Base-by-base conservation (phyloP, 2,888 invertebrate genomes). In the Zygogramma bicolorata region DNA sequence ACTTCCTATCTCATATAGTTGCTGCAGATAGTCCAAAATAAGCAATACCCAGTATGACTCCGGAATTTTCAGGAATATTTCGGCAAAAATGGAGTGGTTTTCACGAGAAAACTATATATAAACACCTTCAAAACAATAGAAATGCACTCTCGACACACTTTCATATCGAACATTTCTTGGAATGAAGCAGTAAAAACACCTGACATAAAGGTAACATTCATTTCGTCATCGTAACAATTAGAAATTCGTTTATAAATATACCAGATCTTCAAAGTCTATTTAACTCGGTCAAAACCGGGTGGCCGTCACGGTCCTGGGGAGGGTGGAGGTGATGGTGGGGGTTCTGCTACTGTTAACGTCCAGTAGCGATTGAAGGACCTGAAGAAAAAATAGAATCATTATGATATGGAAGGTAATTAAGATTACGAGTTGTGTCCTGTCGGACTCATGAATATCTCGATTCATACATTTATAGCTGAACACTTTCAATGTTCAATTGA, bases 201-300 rank as follows among this genome's bases (percentile, higher is more conserved):
- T 72, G 73, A 70, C 70, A 61, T 73, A 76, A 75, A 74, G 74
- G 73, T 73, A 77, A 76, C 77, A 78, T 69, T 77, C 69, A 74
- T 74, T 73, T 67, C 75, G 73, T 74, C 70, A 72, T 75, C 46
- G 65, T 76, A 75, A 77, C 75, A 77, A 73, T 75, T 75, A 71
- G 59, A 71, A 75, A 77, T 78, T 76, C 70, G 75, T 80, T 82
- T 84, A 84, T 79, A 84, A 82, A 81, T 83, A 84, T 70, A 82
- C 81, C 77, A 84, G 80, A 76, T 82, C 84, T 71, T 81, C 77
- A 57, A 73, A 77, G 70, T 80, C 74, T 71, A 79, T 68, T 80
- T 86, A 85, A 85, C 80, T 85, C 82, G 87, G 88, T 88, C 88
- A 88, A 85, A 88, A 88, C 70, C 88, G 83, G 77, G 88, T 88